phyloP scores from a whole-genome alignment of 1,140 invertebrate species.

The Tetramorium alpestre region DNA sequence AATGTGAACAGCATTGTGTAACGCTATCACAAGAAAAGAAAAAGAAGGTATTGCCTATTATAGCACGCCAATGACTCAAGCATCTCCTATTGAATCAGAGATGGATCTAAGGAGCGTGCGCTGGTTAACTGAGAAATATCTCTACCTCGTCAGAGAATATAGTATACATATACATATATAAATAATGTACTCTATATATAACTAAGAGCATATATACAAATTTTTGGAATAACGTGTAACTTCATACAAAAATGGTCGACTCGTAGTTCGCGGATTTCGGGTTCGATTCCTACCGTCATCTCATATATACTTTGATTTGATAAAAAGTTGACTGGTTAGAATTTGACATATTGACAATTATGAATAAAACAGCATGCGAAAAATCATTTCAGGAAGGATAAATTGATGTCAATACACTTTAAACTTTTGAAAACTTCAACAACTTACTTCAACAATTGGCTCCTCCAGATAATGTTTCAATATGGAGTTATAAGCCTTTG shows the following conservation, averaged over 20 bases:
- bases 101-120: constrained; percentile 84
- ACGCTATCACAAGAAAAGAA: constrained; percentile 52
- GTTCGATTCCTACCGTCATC: background rate
- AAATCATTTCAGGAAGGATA: background rate
- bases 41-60: constrained; percentile 82
- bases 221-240: background rate
- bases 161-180: too few relatives aligned
- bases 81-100: constrained; percentile 80
- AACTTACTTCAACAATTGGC: constrained; percentile 74
- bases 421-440: constrained; percentile 34
- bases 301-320: background rate
- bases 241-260: background rate
- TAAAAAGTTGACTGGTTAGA: background rate
- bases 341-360: background rate
- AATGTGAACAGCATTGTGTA: constrained; percentile 26
- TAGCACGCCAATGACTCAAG: constrained; percentile 85
- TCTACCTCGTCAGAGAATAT: too few relatives aligned
- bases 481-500: constrained; percentile 68
- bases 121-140: too few relatives aligned
- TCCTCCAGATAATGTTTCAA: constrained; percentile 77
- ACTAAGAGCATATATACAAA: too few relatives aligned
- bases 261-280: background rate
- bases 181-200: too few relatives aligned
- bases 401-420: background rate
- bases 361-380: background rate